Conservation (phyloP, 2,113 vertebrate species). For the Chlorodrepanis virens region DNA sequence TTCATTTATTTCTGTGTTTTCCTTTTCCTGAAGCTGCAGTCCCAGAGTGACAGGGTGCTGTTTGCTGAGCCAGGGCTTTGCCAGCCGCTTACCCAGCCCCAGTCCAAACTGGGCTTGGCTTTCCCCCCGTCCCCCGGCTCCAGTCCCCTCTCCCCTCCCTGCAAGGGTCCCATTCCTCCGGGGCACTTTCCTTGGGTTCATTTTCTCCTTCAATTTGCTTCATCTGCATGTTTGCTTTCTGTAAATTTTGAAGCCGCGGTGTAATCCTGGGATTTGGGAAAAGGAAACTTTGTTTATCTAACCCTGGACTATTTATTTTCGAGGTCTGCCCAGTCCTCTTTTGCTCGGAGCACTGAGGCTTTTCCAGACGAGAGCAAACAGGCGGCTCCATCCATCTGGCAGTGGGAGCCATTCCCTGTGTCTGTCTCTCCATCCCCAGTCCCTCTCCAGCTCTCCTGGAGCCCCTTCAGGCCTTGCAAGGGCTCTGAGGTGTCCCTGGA, state of each 20-base stretch:
- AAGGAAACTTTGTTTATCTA: background rate
- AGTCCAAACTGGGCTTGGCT: background rate
- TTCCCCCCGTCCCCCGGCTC: fast-evolving
- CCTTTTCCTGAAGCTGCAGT: background rate
- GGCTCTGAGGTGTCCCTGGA: background rate
- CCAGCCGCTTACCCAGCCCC: background rate
- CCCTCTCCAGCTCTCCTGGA: background rate
- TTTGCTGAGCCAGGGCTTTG: background rate
- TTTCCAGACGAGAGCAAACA: background rate
- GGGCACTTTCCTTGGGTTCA: fast-evolving
- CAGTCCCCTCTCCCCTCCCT: background rate
- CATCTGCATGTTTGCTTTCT: background rate
- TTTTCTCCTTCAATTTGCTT: background rate
- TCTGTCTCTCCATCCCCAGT: background rate
- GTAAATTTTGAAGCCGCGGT: background rate
- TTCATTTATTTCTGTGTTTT: fast-evolving
- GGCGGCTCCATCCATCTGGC: background rate
- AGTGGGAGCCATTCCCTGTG: background rate
- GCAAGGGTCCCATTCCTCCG: fast-evolving
- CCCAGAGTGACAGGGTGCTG: background rate
- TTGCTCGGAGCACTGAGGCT: background rate
- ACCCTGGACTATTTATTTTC: background rate
- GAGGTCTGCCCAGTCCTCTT: background rate
- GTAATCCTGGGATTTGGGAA: background rate
- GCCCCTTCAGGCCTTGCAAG: fast-evolving